Conservation (phyloP, 1,140 invertebrate species). For the Pachypsylla venusta region DNA sequence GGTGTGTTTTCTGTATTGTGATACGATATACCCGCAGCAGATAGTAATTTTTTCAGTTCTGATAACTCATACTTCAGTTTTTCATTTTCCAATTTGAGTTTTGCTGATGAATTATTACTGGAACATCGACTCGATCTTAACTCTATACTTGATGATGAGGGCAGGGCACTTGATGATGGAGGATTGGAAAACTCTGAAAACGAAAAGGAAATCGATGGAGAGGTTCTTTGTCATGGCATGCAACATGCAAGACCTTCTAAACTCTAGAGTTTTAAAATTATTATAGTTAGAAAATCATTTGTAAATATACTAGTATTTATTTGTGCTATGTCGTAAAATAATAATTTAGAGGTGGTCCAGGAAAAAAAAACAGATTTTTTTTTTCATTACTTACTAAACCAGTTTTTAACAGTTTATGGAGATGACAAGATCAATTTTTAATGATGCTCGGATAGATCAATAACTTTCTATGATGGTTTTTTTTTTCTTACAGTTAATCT, state of each 20-base stretch:
- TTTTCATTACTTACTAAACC: no score
- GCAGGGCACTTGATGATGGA: neutral
- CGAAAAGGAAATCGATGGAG: neutral
- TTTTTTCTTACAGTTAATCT: no score
- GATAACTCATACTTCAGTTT: constrained; percentile 45
- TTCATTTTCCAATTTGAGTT: constrained; percentile 48
- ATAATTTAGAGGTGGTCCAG: no score
- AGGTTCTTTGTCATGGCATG: no score
- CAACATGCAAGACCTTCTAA: no score
- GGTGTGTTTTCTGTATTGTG: constrained; percentile 10
- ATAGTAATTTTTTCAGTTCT: constrained; percentile 26
- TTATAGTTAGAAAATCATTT: no score
- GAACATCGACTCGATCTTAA: neutral
- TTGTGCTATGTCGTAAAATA: neutral
- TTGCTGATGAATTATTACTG: constrained; percentile 20
- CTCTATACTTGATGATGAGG: neutral
- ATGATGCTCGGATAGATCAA: no score
- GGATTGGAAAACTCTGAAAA: constrained; percentile 15
- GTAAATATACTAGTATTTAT: neutral
- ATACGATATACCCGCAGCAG: constrained; percentile 20
- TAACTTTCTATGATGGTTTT: no score
- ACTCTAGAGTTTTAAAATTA: no score
- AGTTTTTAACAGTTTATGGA: no score
- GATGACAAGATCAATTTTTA: no score
- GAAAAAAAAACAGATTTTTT: no score